Evolutionary conservation across 2,888 invertebrate genomes (phyloP).

Genomic region (Brenthis daphne): DNA sequence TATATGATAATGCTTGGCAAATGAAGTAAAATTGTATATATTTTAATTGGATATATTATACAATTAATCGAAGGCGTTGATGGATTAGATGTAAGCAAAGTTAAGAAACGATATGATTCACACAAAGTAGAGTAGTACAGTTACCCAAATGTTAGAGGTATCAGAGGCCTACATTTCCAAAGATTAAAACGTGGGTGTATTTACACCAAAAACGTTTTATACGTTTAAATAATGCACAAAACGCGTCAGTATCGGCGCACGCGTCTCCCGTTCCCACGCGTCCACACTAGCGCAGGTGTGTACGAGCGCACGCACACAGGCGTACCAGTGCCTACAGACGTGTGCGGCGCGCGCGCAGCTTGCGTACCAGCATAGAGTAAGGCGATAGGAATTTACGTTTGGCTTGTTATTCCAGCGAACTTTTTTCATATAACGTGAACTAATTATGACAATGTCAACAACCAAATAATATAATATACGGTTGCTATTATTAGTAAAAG

Average conservation of each 20-base stretch:
- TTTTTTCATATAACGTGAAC: conserved; percentile 6
- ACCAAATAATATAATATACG: background rate
- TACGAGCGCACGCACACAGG: conserved; percentile 36
- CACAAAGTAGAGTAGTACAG: conserved; percentile 11
- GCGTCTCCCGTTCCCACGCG: conserved; percentile 78
- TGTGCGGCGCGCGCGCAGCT: conserved; percentile 65
- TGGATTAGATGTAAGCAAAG: background rate
- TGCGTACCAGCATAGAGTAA: conserved; percentile 46
- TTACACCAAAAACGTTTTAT: conserved; percentile 44
- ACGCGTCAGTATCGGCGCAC: conserved; percentile 75
- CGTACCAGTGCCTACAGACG: conserved; percentile 54
- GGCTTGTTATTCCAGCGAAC: conserved; percentile 23
- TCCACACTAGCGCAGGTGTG: conserved; percentile 55
- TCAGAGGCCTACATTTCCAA: conserved; percentile 33
- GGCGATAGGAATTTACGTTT: conserved; percentile 42
- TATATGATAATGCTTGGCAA: background rate
- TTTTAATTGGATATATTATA: background rate
- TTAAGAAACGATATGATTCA: background rate
- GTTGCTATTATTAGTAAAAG: no score
- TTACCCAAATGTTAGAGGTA: conserved; percentile 17
- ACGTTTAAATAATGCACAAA: conserved; percentile 67
- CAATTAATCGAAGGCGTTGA: background rate
- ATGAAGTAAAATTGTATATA: background rate
- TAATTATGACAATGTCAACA: background rate
- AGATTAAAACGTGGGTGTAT: conserved; percentile 38